A percentile compares a stretch with the other conserved stretches of the same genome.
phyloP scores from a whole-genome alignment of 2,113 vertebrate genomes.

The Psittacara wagleri region DNA sequence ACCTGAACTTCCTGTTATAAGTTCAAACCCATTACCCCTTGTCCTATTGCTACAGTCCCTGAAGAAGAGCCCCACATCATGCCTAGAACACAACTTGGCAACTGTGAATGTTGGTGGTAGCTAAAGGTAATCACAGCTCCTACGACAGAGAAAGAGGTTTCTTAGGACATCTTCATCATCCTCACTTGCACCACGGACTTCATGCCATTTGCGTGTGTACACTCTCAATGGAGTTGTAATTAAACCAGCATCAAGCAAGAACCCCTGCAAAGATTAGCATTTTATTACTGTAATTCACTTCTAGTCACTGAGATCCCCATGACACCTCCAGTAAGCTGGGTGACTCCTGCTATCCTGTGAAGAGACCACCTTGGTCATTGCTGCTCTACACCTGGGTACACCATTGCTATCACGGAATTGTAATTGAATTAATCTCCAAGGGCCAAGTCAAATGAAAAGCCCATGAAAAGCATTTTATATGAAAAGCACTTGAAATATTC shows the following conservation, averaged over 20 bases:
- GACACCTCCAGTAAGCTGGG: background rate
- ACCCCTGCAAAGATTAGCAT: background rate
- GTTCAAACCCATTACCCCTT: background rate
- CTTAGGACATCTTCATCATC: background rate
- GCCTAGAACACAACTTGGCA: background rate
- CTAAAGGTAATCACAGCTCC: background rate
- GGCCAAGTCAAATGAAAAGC: background rate
- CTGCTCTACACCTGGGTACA: background rate
- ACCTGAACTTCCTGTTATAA: background rate
- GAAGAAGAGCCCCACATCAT: background rate
- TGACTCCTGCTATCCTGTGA: background rate
- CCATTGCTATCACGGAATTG: background rate
- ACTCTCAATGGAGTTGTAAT: background rate
- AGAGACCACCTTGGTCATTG: background rate
- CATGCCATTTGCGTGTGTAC: background rate
- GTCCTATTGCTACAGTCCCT: background rate
- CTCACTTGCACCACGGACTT: background rate
- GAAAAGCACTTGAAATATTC: background rate
- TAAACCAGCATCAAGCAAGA: background rate
- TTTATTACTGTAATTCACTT: background rate
- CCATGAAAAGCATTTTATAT: background rate
- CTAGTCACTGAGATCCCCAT: background rate
- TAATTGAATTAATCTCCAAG: background rate
- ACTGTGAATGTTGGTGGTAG: background rate
- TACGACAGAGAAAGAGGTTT: background rate